A percentile compares a stretch with the other conserved stretches of the same genome.
phyloP scores from a whole-genome alignment of 2,888 invertebrate genomes.

The Drosophila pseudotakahashii region DNA sequence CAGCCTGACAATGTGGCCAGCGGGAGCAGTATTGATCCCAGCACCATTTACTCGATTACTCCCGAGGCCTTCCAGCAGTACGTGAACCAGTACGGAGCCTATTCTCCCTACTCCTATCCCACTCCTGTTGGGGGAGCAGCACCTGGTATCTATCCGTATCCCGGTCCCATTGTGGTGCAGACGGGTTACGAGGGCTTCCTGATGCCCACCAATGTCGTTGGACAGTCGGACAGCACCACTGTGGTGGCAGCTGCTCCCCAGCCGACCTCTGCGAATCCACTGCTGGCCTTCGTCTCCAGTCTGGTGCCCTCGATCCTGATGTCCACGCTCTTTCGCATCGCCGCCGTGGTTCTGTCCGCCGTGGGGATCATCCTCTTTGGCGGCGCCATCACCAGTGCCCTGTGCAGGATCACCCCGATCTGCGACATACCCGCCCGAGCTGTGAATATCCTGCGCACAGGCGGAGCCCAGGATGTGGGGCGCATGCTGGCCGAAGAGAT shows the following conservation, averaged over 20 bases:
- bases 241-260: slow-evolving; percentile 30
- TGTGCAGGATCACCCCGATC: slow-evolving; percentile 86
- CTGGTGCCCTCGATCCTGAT: slow-evolving; percentile 77
- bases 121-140: slow-evolving; percentile 53
- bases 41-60: slow-evolving; percentile 75
- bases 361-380: slow-evolving; percentile 85
- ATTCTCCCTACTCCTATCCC: slow-evolving; percentile 63
- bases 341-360: slow-evolving; percentile 84
- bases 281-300: slow-evolving; percentile 65
- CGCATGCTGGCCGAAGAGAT: slow-evolving; percentile 83
- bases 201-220: slow-evolving; percentile 72
- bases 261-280: slow-evolving; percentile 35
- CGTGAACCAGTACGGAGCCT: slow-evolving; percentile 79
- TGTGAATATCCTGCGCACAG: slow-evolving; percentile 74
- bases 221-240: slow-evolving; percentile 40
- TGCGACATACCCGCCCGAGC: slow-evolving; percentile 85
- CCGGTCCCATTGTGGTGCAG: slow-evolving; percentile 82
- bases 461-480: slow-evolving; percentile 78
- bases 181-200: slow-evolving; percentile 85
- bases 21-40: slow-evolving; percentile 76
- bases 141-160: slow-evolving; percentile 74
- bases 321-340: slow-evolving; percentile 84
- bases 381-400: slow-evolving; percentile 85
- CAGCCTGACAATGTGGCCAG: slow-evolving; percentile 70
- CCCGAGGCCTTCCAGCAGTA: slow-evolving; percentile 83